Evolutionary conservation across 2,888 invertebrate species (phyloP).

Genomic region (Conistra vaccinii): DNA sequence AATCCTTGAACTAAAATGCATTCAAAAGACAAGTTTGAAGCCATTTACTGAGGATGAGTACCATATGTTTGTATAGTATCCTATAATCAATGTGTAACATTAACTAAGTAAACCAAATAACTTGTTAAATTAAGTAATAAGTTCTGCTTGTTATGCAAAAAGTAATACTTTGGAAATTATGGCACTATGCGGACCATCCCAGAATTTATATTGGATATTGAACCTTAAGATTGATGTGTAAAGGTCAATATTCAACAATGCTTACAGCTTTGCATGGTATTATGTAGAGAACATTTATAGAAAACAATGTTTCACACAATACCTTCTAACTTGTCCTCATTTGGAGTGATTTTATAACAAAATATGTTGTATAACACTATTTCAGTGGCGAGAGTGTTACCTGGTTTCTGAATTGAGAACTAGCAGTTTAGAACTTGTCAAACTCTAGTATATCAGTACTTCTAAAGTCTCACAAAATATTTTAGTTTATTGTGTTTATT

Average conservation of each 20-base stretch:
- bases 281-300: not conserved
- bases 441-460: not conserved
- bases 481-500: not conserved
- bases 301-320: not conserved
- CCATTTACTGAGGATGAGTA: not conserved
- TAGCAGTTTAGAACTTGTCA: not conserved
- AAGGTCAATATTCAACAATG: not conserved
- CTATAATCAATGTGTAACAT: not conserved
- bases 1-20: constrained; percentile 1
- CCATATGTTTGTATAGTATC: constrained; percentile 37
- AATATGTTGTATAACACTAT: not conserved
- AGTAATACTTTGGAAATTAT: not conserved
- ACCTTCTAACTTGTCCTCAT: constrained; percentile 26
- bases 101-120: not conserved
- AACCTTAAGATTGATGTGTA: not conserved
- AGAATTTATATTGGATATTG: not conserved
- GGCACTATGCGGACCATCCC: accelerated
- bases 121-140: not conserved
- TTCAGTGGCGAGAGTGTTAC: not conserved
- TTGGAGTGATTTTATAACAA: not conserved
- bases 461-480: not conserved
- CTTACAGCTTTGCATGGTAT: not conserved
- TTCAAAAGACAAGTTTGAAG: not conserved
- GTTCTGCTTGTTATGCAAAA: not conserved
- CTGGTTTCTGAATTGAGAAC: not conserved